A percentile compares a stretch with the other conserved stretches of the same genome.
Conservation (phyloP, 92 coral and sea anemone genomes). For the Phenganax subtilis region DNA sequence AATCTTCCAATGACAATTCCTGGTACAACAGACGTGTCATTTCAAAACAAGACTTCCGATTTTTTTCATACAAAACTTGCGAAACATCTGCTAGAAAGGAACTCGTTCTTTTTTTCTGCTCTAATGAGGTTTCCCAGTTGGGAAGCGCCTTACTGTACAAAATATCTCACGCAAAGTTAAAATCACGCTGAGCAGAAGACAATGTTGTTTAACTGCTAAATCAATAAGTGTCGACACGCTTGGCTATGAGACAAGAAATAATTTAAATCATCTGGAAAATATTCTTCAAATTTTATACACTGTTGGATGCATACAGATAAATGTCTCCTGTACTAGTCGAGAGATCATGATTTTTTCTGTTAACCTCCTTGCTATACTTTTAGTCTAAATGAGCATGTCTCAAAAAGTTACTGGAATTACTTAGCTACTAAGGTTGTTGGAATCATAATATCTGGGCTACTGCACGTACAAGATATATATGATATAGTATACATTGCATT, state of each 20-base stretch:
- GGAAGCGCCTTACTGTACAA: slow-evolving; percentile 8
- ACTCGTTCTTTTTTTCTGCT: too few relatives aligned
- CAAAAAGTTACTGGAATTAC: too few relatives aligned
- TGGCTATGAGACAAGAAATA: slow-evolving; percentile 13
- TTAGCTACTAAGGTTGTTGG: too few relatives aligned
- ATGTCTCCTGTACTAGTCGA: too few relatives aligned
- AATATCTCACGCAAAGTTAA: slow-evolving; percentile 5
- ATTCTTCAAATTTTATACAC: background rate
- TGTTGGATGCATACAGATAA: too few relatives aligned
- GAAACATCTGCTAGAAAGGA: slow-evolving; percentile 6
- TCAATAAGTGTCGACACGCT: slow-evolving; percentile 23
- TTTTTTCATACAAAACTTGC: background rate
- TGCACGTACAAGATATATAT: too few relatives aligned
- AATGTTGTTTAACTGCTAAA: slow-evolving; percentile 17
- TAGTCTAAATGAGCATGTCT: too few relatives aligned
- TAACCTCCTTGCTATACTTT: too few relatives aligned
- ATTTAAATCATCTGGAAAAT: slow-evolving; percentile 12
- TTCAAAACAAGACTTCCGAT: background rate
- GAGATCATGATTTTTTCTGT: too few relatives aligned
- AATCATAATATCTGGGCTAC: too few relatives aligned
- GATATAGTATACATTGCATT: background rate
- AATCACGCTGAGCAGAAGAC: background rate
- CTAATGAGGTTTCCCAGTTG: background rate
- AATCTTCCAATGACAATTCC: too few relatives aligned
- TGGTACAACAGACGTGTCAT: background rate